Base-by-base conservation (phyloP, 2,888 invertebrate species). In the Eulithis prunata region DNA sequence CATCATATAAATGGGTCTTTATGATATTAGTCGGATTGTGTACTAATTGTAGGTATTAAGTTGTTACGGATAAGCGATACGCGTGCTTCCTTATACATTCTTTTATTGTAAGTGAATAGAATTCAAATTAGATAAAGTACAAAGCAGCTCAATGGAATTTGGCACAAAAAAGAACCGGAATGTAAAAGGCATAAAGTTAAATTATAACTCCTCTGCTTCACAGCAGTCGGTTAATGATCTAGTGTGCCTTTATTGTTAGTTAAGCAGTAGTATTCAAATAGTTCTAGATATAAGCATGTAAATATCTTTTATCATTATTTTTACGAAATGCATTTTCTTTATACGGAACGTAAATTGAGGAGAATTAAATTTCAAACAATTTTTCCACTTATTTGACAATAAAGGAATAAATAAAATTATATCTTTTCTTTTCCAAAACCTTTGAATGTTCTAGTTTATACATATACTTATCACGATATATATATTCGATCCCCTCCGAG, bases 241-340 rank as follows among this genome's bases (percentile, higher is more conserved):
- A 69, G 84, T 73, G 90, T 90, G 90, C 90, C 90, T 90, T 89
- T 75, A 74, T 77, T 72, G 13, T 73, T 82, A 83, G 76, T 57
- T 80, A 78, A 82, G 52, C 72, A 74, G 79, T 82, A 83, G 87
- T 85, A 86, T 82, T 81, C 76, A 73, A 64, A 63, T 68, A 72
- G 62, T 64, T 13, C 36, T 71, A 85, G 76, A 75, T 73, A 76
- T 84, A 86, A 78, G 75, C 73, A 75, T 92, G 91, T 91, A 92
- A 87, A 92, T 91, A 92, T 83, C 77, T 86, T 88, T 86, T 90
- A 91, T 90, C 83, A 85, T 90, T 87, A 90, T 90, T 88, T 87
- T 89, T 87, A 88, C 88, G 86, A 90, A 91, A 91, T 91, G 91
- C 90, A 91, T 91, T 91, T n/a, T 91, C 86, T 86, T 85, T 90